Percentiles rank a stretch among this genome's conserved stretches.
Conservation (phyloP, 2,888 invertebrate species). For the Thymelicus sylvestris region DNA sequence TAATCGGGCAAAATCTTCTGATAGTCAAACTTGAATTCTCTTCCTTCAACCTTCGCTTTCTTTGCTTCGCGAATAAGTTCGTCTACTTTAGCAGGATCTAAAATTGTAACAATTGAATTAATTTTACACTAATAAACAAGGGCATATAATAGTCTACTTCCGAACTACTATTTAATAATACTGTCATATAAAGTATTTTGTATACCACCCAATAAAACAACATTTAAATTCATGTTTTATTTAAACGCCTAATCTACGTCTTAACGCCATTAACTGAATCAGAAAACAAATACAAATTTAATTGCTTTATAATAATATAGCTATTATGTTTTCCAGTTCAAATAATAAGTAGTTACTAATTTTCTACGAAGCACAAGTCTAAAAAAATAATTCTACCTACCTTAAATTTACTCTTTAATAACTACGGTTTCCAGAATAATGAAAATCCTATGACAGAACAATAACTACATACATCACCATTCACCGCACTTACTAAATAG, state of each 20-base stretch:
- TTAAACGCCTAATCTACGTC: neutral
- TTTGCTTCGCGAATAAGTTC: conserved; percentile 76
- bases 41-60: conserved; percentile 72
- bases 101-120: conserved; percentile 41
- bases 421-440: too few species aligned
- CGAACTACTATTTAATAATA: neutral
- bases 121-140: neutral
- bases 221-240: too few species aligned
- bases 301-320: too few species aligned
- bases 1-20: conserved; percentile 74
- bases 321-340: too few species aligned
- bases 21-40: conserved; percentile 74
- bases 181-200: conserved; percentile 16
- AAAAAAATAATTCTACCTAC: neutral
- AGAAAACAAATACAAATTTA: too few species aligned
- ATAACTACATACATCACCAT: neutral
- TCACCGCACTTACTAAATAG: neutral
- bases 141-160: neutral
- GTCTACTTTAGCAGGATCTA: conserved; percentile 73
- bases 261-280: too few species aligned
- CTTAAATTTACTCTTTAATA: too few species aligned
- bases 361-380: too few species aligned
- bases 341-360: too few species aligned
- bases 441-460: too few species aligned
- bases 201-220: neutral